Base-by-base conservation (phyloP, 1,140 invertebrate genomes). In the Bombus confusus region DNA sequence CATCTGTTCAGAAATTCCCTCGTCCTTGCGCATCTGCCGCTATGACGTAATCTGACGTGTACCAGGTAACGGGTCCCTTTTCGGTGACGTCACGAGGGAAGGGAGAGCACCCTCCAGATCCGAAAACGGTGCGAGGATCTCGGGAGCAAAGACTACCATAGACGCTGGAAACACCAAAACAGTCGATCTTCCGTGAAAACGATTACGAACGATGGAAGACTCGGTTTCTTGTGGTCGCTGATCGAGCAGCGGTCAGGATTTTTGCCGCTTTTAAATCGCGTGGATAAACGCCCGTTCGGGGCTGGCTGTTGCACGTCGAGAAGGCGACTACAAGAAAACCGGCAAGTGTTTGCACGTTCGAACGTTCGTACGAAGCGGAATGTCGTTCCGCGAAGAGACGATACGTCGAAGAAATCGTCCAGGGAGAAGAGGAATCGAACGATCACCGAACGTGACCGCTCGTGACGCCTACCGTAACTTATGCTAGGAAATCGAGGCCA, bases 31-130 rank as follows among this genome's bases (percentile, higher is more conserved):
- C 87, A 90, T 90, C 90, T 92, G 90, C 72, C 87, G 76, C 71
- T 1, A 83, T 93, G 91, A 93, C 92, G 92, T 93, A 91, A 90
- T 90, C 86, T 90, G 89, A 91, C 89, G 90, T 90, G 77, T 47
- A 71, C 79, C 71, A 47, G 78, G 86, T 93, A 93, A 93, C 91
- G 91, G 92, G 88, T 88, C 88, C 89, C 90, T 86, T 86, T 89
- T 80, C 82, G 64, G 59, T 88, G 91, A 92, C 90, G 91, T 92
- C 89, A 92, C 18, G 13, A 47, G 47, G 12, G 28, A 76, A 75
- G 85, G 77, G 72, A 64, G 41, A 47, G n/a, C 82, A 84, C n/a
- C 66, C 82, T 37, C 57, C 31, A n/a, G n/a, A 22, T 15, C 1
- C 25, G 8, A 18, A 15, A 71, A 4, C 18, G 37, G 8, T 0